These are phyloP conservation scores for Zonotrichia leucophrys DNA, from an alignment of 2,113 vertebrate genomes.

Conservation along the genomic window DNA sequence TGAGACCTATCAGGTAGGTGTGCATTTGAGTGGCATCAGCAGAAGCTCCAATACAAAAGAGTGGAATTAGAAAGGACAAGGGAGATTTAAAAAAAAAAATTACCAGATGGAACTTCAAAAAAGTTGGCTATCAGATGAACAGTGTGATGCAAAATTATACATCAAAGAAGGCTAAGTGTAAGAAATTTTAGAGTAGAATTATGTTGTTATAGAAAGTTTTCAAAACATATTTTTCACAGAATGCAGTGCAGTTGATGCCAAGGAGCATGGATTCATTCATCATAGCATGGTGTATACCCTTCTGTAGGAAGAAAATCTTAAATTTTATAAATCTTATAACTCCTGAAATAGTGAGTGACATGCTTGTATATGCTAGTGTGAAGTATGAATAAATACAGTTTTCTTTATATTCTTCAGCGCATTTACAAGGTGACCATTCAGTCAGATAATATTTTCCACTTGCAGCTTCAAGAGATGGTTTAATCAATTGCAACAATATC, in stretches of 20 bases:
- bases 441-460: neutral
- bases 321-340: no score
- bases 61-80: neutral
- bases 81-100: neutral
- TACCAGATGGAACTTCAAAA: neutral
- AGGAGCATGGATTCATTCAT: neutral
- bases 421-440: neutral
- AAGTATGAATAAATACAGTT: neutral
- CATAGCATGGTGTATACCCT: rapidly evolving
- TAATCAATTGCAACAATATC: neutral
- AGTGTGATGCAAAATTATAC: neutral
- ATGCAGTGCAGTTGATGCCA: neutral
- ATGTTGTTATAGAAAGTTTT: neutral
- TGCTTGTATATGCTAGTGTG: neutral
- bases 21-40: neutral
- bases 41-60: neutral
- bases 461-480: neutral
- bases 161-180: neutral
- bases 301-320: neutral
- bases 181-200: neutral
- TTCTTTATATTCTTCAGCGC: neutral
- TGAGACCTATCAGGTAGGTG: neutral
- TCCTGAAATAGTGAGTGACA: neutral
- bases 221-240: neutral
- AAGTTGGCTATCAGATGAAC: neutral